Percentiles rank a stretch among this genome's conserved stretches.
phyloP scores from a whole-genome alignment of 2,797 vertebrate genomes.

The Pelobates cultripes region DNA sequence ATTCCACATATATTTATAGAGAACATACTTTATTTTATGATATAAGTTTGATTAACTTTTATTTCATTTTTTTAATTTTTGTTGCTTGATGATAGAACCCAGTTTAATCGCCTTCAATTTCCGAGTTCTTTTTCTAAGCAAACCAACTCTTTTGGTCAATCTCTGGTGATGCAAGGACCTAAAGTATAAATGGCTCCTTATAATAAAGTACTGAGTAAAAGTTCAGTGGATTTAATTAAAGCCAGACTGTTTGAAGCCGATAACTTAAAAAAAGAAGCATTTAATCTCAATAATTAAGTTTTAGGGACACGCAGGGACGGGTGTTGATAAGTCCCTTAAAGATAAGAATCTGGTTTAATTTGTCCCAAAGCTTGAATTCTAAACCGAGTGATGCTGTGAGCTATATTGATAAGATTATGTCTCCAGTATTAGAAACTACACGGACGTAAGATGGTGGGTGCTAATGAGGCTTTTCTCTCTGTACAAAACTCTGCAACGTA shows the following conservation, averaged over 20 bases:
- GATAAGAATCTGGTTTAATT: conserved; percentile 49
- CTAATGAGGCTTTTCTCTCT: neutral
- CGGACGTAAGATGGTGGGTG: neutral
- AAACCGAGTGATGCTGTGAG: neutral
- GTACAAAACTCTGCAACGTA: neutral
- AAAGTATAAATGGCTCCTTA: conserved; percentile 17
- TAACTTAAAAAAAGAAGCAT: conserved; percentile 49
- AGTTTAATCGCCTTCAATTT: no score
- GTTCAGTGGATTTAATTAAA: conserved; percentile 47
- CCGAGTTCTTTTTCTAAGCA: no score
- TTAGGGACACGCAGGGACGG: conserved; percentile 24
- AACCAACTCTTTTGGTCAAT: neutral
- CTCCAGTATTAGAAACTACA: neutral
- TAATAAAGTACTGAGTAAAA: conserved; percentile 39
- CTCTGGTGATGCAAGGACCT: conserved; percentile 6
- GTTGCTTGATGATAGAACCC: no score
- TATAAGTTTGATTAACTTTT: no score
- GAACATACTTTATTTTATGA: no score
- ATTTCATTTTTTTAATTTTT: no score
- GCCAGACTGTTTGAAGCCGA: conserved; percentile 42
- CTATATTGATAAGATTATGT: conserved; percentile 23
- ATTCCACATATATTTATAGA: no score
- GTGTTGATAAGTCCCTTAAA: conserved; percentile 40
- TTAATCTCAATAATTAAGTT: conserved; percentile 54
- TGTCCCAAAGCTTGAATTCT: conserved; percentile 42